Evolutionary conservation across 2,113 vertebrate genomes (phyloP).

Genomic region (Varanus komodoensis): DNA sequence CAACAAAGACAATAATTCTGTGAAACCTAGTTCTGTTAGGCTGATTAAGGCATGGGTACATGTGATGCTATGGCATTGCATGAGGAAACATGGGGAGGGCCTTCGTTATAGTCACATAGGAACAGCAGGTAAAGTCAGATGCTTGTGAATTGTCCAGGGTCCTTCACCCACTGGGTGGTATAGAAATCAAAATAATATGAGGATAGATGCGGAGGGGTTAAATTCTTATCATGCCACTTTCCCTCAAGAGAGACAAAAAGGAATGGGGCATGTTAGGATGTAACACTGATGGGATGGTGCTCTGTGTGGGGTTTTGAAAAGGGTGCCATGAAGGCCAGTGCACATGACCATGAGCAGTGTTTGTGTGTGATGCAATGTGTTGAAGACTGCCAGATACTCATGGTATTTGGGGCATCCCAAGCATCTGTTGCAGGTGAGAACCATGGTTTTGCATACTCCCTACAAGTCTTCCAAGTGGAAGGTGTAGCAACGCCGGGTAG

Average conservation of each 20-base stretch:
- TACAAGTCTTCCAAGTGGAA: background rate
- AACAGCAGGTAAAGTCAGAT: no score
- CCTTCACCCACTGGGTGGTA: no score
- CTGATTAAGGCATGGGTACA: background rate
- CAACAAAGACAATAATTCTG: background rate
- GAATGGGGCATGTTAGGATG: no score
- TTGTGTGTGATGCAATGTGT: background rate
- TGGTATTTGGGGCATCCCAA: background rate
- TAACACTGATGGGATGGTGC: background rate
- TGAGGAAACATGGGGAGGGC: background rate
- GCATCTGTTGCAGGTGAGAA: background rate
- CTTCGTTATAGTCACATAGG: background rate
- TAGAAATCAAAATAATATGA: no score
- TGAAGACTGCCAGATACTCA: background rate
- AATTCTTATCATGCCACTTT: no score
- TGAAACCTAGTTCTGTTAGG: no score
- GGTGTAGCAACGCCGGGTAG: no score
- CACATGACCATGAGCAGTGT: background rate
- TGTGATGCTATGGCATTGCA: background rate
- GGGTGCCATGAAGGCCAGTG: background rate
- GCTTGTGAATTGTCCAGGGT: no score
- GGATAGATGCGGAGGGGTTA: no score
- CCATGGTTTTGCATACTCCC: no score
- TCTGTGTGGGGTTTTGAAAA: background rate
- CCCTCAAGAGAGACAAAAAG: no score